Base-by-base conservation (phyloP, 2,113 vertebrate species). In the Natator depressus region DNA sequence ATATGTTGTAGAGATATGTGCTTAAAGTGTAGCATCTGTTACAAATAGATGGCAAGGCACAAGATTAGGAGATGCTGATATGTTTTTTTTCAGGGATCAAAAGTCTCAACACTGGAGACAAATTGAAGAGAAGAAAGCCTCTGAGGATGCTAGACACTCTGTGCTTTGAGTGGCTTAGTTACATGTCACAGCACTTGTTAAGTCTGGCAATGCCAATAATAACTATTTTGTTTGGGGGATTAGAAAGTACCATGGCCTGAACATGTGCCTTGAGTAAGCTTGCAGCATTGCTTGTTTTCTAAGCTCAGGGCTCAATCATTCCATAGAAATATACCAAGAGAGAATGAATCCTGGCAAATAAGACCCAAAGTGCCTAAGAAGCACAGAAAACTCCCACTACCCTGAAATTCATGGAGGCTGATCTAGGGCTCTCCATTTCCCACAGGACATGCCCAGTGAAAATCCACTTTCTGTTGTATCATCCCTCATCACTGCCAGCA, bases 261-360 rank as follows among this genome's bases (percentile, higher is more conserved):
- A 80, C 25, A 46, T 5, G n/a, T 22, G 12, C 2, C 1, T 65
- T 42, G 65, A 59, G 82, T 65, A 35, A 49, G 14, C 6, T n/a
- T 46, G 35, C 0, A 9, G 35, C 50, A 80, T 46, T 13, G 2
- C n/a, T 59, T 53, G 2, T 72, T 35, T 89, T 46, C 25, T 76
- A 1, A 2, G 10, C 62, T 62, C 27, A 0, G 1, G 20, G 65
- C 78, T 14, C 0, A 0, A 2, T 4, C 51, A 3, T 14, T 62
- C 54, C 13, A 20, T 20, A 5, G 46, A 54, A 3, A 35, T 8
- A 12, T 29, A 49, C 20, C 65, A 46, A 17, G 14, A 19, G 4
- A 75, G 75, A 29, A 12, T 42, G 49, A 54, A 89, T 19, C 5
- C 10, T 5, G 1, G 0, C 0, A 0, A 78, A 78, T 78, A 75